Base-by-base conservation (phyloP, 2,797 vertebrate species). In the Mico argentatus region DNA sequence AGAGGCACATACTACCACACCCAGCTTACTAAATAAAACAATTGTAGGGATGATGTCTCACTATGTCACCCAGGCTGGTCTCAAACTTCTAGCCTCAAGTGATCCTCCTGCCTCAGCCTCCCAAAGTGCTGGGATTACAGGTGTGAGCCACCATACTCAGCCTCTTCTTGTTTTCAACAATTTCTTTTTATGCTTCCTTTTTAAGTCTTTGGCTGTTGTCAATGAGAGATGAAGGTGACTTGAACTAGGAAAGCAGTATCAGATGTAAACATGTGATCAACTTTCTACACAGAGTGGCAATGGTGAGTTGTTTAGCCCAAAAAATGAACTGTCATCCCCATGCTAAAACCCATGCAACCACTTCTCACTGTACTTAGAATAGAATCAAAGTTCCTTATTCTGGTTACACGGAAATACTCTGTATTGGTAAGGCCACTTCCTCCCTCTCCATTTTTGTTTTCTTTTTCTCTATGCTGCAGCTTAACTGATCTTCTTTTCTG, bases 231-330 rank as follows among this genome's bases (percentile, higher is more conserved):
- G 46, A 75, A 2, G 46, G 48, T 50, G 20, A 27, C 30, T 26
- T 11, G 17, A 44, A 77, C 3, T 0, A 26, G 24, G 30, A 48
- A 17, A 41, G 7, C 0, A 36, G 15, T 2, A 14, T 0, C 26
- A 48, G 41, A 41, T 13, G 1, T 7, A 26, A 57, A 64, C 80
- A 52, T 8, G 2, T 0, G 2, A 20, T 10, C 0, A 4, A 5
- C 64, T 93, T 27, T 55, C 48, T 30, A n/a, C 1, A 10, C 3
- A 13, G 89, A 7, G 44, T 5, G 50, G 82, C 12, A 50, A 27
- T 0, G 27, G 17, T 10, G 36, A 83, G 41, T 50, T 82, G 5
- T 15, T 44, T 13, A 44, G 44, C 57, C 33, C 7, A 15, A 5
- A 46, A 52, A 55, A 10, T 4, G 39, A n/a, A n/a, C 33, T 7